A percentile compares a stretch with the other conserved stretches of the same genome.
Conservation (phyloP, 1,140 invertebrate genomes). For the Conus betulinus region DNA sequence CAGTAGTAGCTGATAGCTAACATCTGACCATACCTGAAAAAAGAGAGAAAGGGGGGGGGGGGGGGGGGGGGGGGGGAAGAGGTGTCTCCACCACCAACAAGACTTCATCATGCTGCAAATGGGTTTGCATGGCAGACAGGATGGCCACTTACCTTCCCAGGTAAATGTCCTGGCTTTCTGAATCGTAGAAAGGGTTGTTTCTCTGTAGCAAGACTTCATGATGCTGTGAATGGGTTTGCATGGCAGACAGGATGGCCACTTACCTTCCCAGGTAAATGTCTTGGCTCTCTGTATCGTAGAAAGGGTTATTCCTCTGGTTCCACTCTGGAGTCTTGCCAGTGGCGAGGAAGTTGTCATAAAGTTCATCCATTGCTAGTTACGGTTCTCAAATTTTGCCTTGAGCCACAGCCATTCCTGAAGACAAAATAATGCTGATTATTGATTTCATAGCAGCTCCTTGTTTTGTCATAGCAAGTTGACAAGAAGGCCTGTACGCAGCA, state of each 20-base stretch:
- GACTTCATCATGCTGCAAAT: no score
- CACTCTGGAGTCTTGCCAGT: neutral
- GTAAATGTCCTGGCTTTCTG: neutral
- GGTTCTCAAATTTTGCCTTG: neutral
- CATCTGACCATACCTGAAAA: no score
- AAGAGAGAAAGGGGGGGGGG: no score
- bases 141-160: conserved; percentile 6
- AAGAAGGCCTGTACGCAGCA: no score
- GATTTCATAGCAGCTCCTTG: neutral
- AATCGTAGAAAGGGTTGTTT: neutral
- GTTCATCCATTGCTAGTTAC: neutral
- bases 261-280: conserved; percentile 6
- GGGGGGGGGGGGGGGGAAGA: no score
- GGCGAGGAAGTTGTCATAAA: neutral
- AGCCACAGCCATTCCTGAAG: conserved; percentile 9
- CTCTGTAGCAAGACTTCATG: neutral
- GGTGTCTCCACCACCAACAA: no score
- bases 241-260: neutral
- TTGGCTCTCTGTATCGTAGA: neutral
- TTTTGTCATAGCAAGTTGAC: no score
- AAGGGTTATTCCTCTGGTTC: neutral
- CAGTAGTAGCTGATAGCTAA: no score
- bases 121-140: no score
- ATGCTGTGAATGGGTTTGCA: no score
- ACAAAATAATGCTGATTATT: neutral